phyloP scores from a whole-genome alignment of 2,113 vertebrate genomes.

The Python bivittatus region DNA sequence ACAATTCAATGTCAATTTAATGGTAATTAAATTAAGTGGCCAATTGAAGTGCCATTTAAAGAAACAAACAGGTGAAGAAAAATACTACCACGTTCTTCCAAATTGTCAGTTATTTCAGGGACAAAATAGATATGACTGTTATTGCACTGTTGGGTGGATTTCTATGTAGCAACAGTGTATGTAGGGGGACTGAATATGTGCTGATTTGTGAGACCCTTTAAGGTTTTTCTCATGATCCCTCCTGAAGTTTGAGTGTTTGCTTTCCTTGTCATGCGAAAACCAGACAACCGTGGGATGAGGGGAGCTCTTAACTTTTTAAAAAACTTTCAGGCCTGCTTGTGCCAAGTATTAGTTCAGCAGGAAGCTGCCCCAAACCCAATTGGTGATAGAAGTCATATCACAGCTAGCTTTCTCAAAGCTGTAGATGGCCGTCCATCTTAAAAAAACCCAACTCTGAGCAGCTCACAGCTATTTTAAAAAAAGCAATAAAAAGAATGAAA shows the following conservation, averaged over 20 bases:
- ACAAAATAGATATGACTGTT: not conserved
- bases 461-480: too few species aligned
- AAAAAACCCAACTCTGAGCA: too few species aligned
- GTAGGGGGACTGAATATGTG: not conserved
- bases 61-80: not conserved
- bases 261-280: too few species aligned
- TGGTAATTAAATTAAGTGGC: not conserved
- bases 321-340: not conserved
- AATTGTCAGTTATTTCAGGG: not conserved
- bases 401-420: not conserved
- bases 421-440: too few species aligned
- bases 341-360: not conserved
- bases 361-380: not conserved
- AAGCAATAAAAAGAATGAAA: too few species aligned
- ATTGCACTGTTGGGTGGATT: not conserved
- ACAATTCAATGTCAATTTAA: not conserved
- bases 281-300: too few species aligned
- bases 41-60: not conserved
- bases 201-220: not conserved
- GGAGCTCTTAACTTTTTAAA: too few species aligned
- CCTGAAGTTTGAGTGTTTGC: not conserved
- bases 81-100: not conserved
- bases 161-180: not conserved
- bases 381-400: not conserved
- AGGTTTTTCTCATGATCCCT: not conserved